Percentiles rank a stretch among this genome's conserved stretches.
phyloP scores from a whole-genome alignment of 2,888 invertebrate species.

The Eupithecia tripunctaria region DNA sequence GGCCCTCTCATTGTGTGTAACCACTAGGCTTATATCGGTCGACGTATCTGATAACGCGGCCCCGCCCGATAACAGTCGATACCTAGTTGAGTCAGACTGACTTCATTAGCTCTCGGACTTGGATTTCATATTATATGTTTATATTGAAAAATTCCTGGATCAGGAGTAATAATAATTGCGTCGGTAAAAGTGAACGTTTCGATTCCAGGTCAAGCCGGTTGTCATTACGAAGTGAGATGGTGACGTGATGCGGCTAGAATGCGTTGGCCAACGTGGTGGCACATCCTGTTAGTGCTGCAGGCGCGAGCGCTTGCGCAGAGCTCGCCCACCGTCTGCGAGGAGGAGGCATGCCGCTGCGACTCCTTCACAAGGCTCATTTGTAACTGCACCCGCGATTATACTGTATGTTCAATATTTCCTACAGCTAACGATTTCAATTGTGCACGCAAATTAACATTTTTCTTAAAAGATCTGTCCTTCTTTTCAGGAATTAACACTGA shows the following conservation, averaged over 20 bases:
- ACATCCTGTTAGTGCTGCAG: constrained; percentile 60
- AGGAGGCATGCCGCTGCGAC: constrained; percentile 84
- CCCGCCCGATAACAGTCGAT: constrained; percentile 72
- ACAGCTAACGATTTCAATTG: not conserved
- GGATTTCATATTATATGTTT: constrained; percentile 35
- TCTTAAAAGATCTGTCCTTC: not conserved
- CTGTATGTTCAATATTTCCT: constrained; percentile 61
- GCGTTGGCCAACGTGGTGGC: constrained; percentile 72
- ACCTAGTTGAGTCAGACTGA: constrained; percentile 71
- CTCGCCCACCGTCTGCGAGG: constrained; percentile 78
- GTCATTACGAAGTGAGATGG: constrained; percentile 65
- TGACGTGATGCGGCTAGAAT: constrained; percentile 72
- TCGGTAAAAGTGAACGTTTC: constrained; percentile 7
- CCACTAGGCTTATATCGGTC: constrained; percentile 39
- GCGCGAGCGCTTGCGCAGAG: constrained; percentile 60
- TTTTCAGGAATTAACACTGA: constrained; percentile 85
- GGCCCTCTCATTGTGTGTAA: constrained; percentile 35
- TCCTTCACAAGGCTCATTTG: constrained; percentile 84
- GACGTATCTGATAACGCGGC: constrained; percentile 75
- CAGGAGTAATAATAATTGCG: not conserved
- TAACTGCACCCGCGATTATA: constrained; percentile 78
- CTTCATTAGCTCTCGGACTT: constrained; percentile 50
- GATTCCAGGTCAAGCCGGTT: constrained; percentile 53
- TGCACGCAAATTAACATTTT: not conserved
- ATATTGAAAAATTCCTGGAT: constrained; percentile 12